Evolutionary conservation across 2,888 invertebrate genomes (phyloP).

Genomic region (Pyralis farinalis): DNA sequence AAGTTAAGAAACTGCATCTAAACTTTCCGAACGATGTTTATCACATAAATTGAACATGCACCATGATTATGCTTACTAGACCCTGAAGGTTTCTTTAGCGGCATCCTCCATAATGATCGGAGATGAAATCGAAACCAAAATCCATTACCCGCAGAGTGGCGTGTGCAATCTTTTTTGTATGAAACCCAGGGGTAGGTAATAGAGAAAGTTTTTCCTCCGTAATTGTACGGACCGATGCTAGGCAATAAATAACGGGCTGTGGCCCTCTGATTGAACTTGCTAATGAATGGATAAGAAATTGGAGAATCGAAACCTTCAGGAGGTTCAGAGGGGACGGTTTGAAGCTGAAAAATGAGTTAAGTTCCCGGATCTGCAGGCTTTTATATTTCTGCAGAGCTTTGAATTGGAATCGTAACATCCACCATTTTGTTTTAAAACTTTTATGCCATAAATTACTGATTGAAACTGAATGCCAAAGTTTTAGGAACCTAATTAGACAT

Average conservation of each 20-base stretch:
- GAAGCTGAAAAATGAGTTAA: conserved; percentile 64
- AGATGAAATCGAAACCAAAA: conserved; percentile 58
- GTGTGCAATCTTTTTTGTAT: conserved; percentile 71
- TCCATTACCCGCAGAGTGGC: conserved; percentile 66
- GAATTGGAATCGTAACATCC: neutral
- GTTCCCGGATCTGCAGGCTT: conserved; percentile 30
- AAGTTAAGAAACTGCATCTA: no score
- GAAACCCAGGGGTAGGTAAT: conserved; percentile 74
- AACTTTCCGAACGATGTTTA: neutral
- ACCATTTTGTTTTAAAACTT: neutral
- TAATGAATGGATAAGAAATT: conserved; percentile 78
- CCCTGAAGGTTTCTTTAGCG: conserved; percentile 6
- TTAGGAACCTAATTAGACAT: no score
- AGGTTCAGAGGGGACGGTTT: conserved; percentile 38
- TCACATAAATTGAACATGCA: neutral
- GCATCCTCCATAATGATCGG: conserved; percentile 35
- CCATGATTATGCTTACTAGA: neutral
- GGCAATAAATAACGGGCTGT: conserved; percentile 76
- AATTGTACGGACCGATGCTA: conserved; percentile 75
- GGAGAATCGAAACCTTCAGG: conserved; percentile 60
- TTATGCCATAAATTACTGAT: neutral
- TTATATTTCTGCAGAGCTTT: conserved; percentile 3
- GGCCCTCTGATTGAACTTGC: conserved; percentile 78
- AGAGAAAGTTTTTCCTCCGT: conserved; percentile 76
- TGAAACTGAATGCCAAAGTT: no score